A percentile compares a stretch with the other conserved stretches of the same genome.
These are phyloP conservation scores for Cheilinus undulatus DNA, from an alignment of 2,113 vertebrate species.

Conservation along the genomic window DNA sequence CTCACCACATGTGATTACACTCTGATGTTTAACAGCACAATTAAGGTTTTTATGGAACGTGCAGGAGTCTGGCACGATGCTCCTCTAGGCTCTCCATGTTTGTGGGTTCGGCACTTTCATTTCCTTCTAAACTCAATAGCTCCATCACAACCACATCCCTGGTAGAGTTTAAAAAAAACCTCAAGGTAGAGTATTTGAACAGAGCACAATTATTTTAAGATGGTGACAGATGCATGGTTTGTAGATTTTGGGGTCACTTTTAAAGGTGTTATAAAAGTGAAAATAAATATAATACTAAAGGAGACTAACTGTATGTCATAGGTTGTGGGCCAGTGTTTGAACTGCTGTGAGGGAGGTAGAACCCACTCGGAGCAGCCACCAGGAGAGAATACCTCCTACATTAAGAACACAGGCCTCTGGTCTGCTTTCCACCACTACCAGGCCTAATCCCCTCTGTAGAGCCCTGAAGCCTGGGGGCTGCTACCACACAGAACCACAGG, in stretches of 20 bases:
- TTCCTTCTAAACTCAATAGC: constrained; percentile 29
- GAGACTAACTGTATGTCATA: constrained; percentile 16
- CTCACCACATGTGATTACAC: constrained; percentile 74
- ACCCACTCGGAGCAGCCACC: constrained; percentile 43
- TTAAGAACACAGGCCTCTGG: constrained; percentile 62
- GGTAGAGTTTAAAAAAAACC: constrained; percentile 28
- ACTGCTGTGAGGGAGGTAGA: constrained; percentile 25
- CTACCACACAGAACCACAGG: constrained; percentile 66
- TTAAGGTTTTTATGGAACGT: constrained; percentile 75
- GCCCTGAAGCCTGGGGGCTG: constrained; percentile 50
- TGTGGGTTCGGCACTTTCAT: constrained; percentile 41
- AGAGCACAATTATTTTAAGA: not conserved
- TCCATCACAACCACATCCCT: constrained; percentile 21
- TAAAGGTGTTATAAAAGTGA: constrained; percentile 48
- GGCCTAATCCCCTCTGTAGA: constrained; percentile 66
- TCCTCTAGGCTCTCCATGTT: constrained; percentile 16
- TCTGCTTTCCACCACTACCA: constrained; percentile 50
- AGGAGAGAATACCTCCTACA: constrained; percentile 45
- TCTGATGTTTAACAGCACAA: constrained; percentile 75
- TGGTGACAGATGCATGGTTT: constrained; percentile 12
- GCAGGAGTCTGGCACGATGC: constrained; percentile 36
- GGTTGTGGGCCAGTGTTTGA: constrained; percentile 4
- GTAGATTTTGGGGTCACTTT: constrained; percentile 38
- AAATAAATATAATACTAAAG: constrained; percentile 30
- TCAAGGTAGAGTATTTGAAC: not conserved